Percentiles rank a stretch among this genome's conserved stretches.
These are phyloP conservation scores for Saxidomus purpurata DNA, from an alignment of 1,140 invertebrate species.

Conservation along the genomic window DNA sequence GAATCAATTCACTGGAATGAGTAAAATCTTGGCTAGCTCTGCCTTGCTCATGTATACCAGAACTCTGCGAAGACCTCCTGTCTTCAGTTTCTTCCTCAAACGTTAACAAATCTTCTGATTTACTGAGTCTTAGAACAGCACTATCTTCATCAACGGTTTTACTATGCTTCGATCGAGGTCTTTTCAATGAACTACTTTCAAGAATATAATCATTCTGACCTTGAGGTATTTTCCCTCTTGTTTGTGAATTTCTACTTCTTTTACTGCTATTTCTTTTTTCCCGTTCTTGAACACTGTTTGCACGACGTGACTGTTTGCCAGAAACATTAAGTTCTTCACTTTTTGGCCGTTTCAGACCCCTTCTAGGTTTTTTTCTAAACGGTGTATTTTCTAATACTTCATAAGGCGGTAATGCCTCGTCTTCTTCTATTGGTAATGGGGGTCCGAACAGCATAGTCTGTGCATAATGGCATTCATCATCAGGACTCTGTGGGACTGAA, in stretches of 20 bases:
- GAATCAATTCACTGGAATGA: constrained; percentile 38
- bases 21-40: background rate
- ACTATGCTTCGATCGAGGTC: background rate
- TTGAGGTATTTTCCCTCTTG: constrained; percentile 14
- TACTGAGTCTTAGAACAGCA: background rate
- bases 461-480: constrained; percentile 34
- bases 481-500: background rate
- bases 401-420: constrained; percentile 56
- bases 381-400: constrained; percentile 2
- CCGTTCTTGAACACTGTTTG: background rate
- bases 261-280: background rate
- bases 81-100: constrained; percentile 11
- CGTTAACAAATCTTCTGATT: constrained; percentile 28
- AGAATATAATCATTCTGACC: background rate
- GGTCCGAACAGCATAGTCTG: constrained; percentile 43
- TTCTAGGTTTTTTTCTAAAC: background rate
- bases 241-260: background rate
- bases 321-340: constrained; percentile 12
- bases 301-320: background rate
- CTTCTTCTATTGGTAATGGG: constrained; percentile 59
- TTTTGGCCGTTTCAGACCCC: constrained; percentile 12
- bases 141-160: background rate
- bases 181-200: background rate
- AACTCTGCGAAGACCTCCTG: background rate
- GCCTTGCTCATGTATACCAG: constrained; percentile 12